phyloP scores from a whole-genome alignment of 2,888 invertebrate genomes.

The Notodromas monacha region DNA sequence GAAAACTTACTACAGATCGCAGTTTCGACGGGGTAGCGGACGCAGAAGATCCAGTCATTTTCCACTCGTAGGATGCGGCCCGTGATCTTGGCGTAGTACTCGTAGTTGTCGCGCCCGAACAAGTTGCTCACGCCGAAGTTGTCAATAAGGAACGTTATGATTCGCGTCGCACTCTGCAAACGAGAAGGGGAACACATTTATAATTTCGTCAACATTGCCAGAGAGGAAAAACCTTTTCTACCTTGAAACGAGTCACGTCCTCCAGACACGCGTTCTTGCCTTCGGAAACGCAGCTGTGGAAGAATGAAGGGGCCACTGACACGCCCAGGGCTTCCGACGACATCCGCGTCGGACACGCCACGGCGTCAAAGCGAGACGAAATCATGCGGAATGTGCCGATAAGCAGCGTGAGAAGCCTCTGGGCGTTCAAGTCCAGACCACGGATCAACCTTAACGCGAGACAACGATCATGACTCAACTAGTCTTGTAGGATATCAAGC shows the following conservation, averaged over 20 bases:
- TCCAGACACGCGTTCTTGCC: slow-evolving; percentile 82
- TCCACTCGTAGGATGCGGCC: slow-evolving; percentile 65
- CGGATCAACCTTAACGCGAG: slow-evolving; percentile 52
- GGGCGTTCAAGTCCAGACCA: slow-evolving; percentile 58
- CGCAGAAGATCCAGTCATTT: slow-evolving; percentile 83
- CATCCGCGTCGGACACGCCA: slow-evolving; percentile 65
- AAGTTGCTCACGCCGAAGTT: slow-evolving; percentile 82
- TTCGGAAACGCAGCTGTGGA: slow-evolving; percentile 77
- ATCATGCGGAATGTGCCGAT: slow-evolving; percentile 91
- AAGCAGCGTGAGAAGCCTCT: slow-evolving; percentile 62
- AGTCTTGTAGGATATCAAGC: not conserved
- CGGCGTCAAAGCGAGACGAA: slow-evolving; percentile 64
- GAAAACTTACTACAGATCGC: slow-evolving; percentile 22
- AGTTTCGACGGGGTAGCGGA: slow-evolving; percentile 44
- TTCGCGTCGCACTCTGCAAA: slow-evolving; percentile 53
- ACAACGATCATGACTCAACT: slow-evolving; percentile 7
- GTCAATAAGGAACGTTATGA: slow-evolving; percentile 87
- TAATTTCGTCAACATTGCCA: slow-evolving; percentile 5
- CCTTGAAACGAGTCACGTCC: slow-evolving; percentile 75
- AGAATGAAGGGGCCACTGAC: slow-evolving; percentile 77
- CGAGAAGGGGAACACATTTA: slow-evolving; percentile 7
- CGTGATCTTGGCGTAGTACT: slow-evolving; percentile 75
- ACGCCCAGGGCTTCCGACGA: slow-evolving; percentile 77
- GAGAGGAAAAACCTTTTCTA: slow-evolving; percentile 14
- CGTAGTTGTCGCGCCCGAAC: slow-evolving; percentile 75